Conservation (phyloP, 2,797 vertebrate genomes). For the Otolemur crassicaudatus region DNA sequence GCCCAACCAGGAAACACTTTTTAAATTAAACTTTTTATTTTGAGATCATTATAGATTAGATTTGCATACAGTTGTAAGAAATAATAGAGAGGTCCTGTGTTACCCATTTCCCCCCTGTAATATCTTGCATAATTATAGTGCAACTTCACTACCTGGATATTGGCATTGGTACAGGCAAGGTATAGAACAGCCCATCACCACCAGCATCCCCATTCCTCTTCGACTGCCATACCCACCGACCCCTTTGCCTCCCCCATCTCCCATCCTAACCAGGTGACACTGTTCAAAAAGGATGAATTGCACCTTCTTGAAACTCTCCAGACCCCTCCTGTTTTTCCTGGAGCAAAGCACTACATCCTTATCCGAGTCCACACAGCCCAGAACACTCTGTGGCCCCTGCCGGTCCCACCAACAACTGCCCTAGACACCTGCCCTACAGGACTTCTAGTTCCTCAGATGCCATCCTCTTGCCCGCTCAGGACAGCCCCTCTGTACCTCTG, state of each 20-base stretch:
- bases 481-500: not conserved
- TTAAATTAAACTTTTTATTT: not conserved
- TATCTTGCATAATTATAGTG: not conserved
- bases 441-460: not conserved
- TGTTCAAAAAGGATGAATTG: not conserved
- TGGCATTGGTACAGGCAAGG: not conserved
- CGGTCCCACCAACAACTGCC: not conserved
- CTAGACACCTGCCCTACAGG: not conserved
- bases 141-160: rapidly evolving
- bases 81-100: not conserved
- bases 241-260: not conserved
- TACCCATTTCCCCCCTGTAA: not conserved
- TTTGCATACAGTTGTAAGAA: not conserved
- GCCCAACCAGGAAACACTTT: not conserved
- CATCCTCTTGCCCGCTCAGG: not conserved
- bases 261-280: not conserved
- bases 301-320: not conserved
- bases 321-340: not conserved
- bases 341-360: not conserved
- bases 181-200: not conserved
- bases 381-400: not conserved
- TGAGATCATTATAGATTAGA: not conserved
- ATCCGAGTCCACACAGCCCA: not conserved
- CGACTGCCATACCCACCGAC: not conserved
- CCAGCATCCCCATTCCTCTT: not conserved